A percentile compares a stretch with the other conserved stretches of the same genome.
Conservation (phyloP, 2,113 vertebrate species). For the Myrmecophaga tridactyla region DNA sequence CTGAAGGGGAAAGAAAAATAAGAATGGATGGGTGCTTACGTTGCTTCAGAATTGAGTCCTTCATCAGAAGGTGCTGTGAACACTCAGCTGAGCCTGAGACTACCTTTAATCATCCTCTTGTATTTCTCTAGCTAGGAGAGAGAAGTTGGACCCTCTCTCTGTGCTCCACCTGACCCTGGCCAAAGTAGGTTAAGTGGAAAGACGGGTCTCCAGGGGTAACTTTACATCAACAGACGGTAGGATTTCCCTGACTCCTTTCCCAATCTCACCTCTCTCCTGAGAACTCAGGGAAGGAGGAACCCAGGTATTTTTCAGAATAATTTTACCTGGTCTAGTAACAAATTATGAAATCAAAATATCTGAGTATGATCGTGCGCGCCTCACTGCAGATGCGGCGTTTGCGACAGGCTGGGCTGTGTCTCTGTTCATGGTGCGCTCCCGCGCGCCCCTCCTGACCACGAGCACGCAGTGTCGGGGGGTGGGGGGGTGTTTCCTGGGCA, state of each 20-base stretch:
- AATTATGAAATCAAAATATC: background rate
- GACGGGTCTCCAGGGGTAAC: background rate
- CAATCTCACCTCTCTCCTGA: background rate
- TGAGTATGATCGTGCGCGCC: no score
- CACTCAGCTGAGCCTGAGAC: background rate
- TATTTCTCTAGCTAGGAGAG: background rate
- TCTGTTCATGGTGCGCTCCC: background rate
- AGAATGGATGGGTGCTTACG: background rate
- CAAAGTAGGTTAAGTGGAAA: background rate
- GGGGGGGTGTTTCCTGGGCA: background rate
- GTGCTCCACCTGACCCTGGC: rapidly evolving
- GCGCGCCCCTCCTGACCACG: background rate
- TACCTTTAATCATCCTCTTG: background rate
- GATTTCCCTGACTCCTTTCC: background rate
- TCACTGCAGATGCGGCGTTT: background rate
- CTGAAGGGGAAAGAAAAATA: background rate
- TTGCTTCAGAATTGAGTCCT: background rate
- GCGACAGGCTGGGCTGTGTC: background rate
- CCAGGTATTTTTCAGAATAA: background rate
- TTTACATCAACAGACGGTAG: background rate
- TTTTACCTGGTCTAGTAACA: background rate
- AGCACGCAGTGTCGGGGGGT: background rate
- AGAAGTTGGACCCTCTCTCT: rapidly evolving
- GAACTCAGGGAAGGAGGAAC: background rate
- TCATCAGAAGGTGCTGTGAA: background rate